Base-by-base conservation (phyloP, 2,888 invertebrate species). In the Tetrapedia diversipes region DNA sequence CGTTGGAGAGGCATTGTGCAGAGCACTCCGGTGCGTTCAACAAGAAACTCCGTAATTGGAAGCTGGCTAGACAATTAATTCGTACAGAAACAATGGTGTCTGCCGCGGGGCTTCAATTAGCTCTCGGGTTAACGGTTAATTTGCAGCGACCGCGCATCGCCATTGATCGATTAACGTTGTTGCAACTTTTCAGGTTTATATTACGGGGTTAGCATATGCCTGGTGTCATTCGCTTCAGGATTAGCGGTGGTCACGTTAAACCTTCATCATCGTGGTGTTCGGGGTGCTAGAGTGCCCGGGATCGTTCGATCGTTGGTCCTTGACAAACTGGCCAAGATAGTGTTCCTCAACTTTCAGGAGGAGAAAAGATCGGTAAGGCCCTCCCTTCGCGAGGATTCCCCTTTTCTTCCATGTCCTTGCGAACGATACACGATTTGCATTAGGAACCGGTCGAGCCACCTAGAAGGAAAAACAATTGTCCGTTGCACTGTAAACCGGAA, bases 161-260 rank as follows among this genome's bases (percentile, higher is more conserved):
- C n/a, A n/a, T n/a, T 45, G 2, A 16, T 22, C 10, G 11, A 45
- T 56, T 39, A 14, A 39, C 32, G 22, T 22, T 14, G 11, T 63
- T 29, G 7, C 49, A 11, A 7, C n/a, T 60, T 75, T 75, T 27
- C 93, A 96, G 96, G 96, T 92, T 93, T 96, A 86, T 96, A 96
- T 91, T 96, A 96, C 87, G 96, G 96, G 65, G 96, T 96, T 34
- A 96, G 96, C 91, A 96, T 96, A 86, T 96, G 96, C 86, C 92
- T 96, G 82, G 96, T 96, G 49, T 95, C 96, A 0, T 96, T 96
- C 89, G 96, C 96, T 6, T 96, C 96, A 0, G 96, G 96, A 0
- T 92, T 96, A 64, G 96, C 97, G 0, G 97, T 97, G 65, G 96
- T 97, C 70, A 97, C 97, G 2, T 93, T 97, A 79, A 97, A 97